Evolutionary conservation across 2,113 vertebrate species (phyloP).

Genomic region (Spheniscus mendiculus): DNA sequence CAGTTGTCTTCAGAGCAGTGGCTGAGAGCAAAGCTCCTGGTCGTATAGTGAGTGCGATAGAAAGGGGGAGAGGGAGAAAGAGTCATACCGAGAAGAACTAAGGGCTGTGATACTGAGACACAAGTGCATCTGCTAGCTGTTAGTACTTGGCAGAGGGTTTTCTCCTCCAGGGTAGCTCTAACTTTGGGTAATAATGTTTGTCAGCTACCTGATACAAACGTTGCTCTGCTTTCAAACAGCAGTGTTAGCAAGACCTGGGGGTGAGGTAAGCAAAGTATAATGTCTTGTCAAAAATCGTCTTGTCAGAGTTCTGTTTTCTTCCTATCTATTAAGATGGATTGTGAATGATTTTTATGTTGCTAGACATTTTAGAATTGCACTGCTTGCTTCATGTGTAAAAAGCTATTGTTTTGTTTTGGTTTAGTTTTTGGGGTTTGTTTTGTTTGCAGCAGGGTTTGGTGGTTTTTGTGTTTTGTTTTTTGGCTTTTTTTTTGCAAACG

Average conservation of each 20-base stretch:
- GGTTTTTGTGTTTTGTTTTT: no score
- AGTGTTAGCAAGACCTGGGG: slow-evolving; percentile 81
- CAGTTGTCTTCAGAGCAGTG: slow-evolving; percentile 79
- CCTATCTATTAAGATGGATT: neutral
- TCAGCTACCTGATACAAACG: slow-evolving; percentile 81
- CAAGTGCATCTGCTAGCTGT: slow-evolving; percentile 80
- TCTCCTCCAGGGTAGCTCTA: slow-evolving; percentile 74
- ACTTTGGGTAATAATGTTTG: slow-evolving; percentile 79
- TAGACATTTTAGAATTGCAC: neutral
- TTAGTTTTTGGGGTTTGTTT: neutral
- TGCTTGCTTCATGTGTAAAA: neutral
- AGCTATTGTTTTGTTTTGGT: neutral
- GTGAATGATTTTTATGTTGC: neutral
- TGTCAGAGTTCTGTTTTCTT: slow-evolving; percentile 7
- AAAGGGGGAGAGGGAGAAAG: slow-evolving; percentile 27
- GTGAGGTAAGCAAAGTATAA: slow-evolving; percentile 84
- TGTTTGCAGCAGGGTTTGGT: neutral
- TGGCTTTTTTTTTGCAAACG: neutral
- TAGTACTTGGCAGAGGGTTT: slow-evolving; percentile 74
- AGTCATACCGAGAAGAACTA: slow-evolving; percentile 46
- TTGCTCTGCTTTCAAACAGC: slow-evolving; percentile 85
- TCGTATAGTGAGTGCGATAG: slow-evolving; percentile 39
- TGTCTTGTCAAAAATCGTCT: slow-evolving; percentile 59
- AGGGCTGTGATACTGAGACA: slow-evolving; percentile 67
- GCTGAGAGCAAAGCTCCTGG: slow-evolving; percentile 77